Evolutionary conservation across 2,113 vertebrate species (phyloP).

Genomic region (Tricholaema leucomelas): DNA sequence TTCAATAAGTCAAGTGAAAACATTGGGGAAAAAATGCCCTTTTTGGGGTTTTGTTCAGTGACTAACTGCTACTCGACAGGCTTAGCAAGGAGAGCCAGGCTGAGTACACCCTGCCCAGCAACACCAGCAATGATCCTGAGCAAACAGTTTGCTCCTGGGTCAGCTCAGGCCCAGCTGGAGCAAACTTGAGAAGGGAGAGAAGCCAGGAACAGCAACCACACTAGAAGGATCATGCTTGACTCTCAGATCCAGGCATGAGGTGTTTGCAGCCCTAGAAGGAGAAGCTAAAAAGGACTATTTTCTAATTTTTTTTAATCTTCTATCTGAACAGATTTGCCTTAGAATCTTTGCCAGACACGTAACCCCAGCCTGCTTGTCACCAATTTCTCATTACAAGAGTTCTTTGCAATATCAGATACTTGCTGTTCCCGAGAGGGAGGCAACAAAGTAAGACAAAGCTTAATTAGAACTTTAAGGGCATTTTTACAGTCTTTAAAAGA

Average conservation of each 20-base stretch:
- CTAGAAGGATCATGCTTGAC: neutral
- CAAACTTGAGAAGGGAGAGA: neutral
- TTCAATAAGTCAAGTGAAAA: constrained; percentile 36
- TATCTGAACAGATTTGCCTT: neutral
- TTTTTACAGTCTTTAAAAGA: neutral
- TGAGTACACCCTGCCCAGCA: neutral
- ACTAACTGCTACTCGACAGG: neutral
- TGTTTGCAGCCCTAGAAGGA: neutral
- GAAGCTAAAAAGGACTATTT: neutral
- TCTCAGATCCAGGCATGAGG: neutral
- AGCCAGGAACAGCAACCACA: neutral
- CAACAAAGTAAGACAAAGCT: neutral
- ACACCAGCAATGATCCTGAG: neutral
- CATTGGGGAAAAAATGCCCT: neutral
- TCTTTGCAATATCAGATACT: neutral
- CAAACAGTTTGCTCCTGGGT: neutral
- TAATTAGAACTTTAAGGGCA: neutral
- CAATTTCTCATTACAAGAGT: neutral
- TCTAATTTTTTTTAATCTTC: neutral
- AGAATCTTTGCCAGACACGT: neutral
- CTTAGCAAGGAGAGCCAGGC: constrained; percentile 2
- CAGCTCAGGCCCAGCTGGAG: neutral
- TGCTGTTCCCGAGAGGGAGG: neutral
- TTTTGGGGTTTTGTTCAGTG: constrained; percentile 32
- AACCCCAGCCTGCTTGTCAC: neutral